phyloP scores from a whole-genome alignment of 2,113 vertebrate genomes.

The Lucifuga dentata region DNA sequence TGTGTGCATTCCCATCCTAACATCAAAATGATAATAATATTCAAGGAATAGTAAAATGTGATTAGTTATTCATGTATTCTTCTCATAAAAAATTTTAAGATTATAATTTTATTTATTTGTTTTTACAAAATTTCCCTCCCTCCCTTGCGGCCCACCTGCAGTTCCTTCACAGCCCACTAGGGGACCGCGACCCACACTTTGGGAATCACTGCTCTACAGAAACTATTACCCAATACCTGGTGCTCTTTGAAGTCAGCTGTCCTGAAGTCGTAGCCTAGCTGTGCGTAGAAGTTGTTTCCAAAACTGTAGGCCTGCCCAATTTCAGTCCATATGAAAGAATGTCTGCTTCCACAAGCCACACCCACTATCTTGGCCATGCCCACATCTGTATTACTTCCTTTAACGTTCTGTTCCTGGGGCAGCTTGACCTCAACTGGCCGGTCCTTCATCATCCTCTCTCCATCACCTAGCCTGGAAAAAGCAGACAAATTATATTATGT shows the following conservation, averaged over 20 bases:
- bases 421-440: constrained; percentile 47
- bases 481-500: background rate
- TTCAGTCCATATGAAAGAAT: constrained; percentile 68
- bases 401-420: constrained; percentile 1
- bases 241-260: constrained; percentile 68
- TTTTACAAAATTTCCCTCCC: no score
- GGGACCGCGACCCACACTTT: no score
- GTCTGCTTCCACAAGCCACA: constrained; percentile 65
- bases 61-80: no score
- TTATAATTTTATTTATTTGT: no score
- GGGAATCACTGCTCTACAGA: constrained; percentile 2
- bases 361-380: constrained; percentile 27
- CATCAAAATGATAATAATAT: no score
- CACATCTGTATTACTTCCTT: constrained; percentile 3
- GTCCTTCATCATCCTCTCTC: constrained; percentile 39
- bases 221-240: constrained; percentile 48
- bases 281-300: constrained; percentile 71
- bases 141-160: no score
- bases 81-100: no score
- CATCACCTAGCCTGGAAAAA: constrained; percentile 57
- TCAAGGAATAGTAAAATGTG: no score
- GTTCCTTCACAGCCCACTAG: no score
- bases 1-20: no score
- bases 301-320: constrained; percentile 60
- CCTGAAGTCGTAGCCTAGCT: constrained; percentile 64